These are phyloP conservation scores for Muntiacus reevesi DNA, from an alignment of 2,113 vertebrate genomes.

Conservation along the genomic window DNA sequence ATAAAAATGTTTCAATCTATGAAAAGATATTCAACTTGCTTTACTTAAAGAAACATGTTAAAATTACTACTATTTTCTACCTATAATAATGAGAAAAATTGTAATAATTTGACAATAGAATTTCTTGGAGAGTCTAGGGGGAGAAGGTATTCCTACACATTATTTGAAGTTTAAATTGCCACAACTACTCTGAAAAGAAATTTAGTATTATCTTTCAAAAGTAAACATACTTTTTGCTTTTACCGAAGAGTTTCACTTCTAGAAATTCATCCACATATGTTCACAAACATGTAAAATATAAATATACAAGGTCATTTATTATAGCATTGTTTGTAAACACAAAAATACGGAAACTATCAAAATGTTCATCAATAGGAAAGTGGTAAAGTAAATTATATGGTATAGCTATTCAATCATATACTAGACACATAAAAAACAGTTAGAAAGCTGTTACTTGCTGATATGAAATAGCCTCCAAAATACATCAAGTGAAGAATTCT, in stretches of 20 bases:
- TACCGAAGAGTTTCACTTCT: not conserved
- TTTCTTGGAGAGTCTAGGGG: not conserved
- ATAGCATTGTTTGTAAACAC: not conserved
- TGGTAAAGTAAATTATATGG: not conserved
- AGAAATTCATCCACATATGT: not conserved
- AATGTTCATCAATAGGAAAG: not conserved
- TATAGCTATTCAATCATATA: not conserved
- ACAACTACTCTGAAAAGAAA: not conserved
- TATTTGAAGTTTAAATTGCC: not conserved
- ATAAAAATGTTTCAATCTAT: not conserved
- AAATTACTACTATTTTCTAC: not conserved
- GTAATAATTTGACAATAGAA: not conserved
- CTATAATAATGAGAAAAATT: not conserved
- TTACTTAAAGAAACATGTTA: not conserved
- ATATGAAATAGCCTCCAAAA: not conserved
- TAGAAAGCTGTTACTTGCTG: not conserved
- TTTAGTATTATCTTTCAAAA: not conserved
- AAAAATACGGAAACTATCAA: not conserved
- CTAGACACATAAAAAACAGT: not conserved
- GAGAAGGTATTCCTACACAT: not conserved
- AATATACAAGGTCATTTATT: not conserved
- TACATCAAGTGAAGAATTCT: not conserved
- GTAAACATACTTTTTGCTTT: not conserved
- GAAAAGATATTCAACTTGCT: not conserved
- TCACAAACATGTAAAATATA: not conserved